Base-by-base conservation (phyloP, 2,888 invertebrate genomes). In the Machimus atricapillus region DNA sequence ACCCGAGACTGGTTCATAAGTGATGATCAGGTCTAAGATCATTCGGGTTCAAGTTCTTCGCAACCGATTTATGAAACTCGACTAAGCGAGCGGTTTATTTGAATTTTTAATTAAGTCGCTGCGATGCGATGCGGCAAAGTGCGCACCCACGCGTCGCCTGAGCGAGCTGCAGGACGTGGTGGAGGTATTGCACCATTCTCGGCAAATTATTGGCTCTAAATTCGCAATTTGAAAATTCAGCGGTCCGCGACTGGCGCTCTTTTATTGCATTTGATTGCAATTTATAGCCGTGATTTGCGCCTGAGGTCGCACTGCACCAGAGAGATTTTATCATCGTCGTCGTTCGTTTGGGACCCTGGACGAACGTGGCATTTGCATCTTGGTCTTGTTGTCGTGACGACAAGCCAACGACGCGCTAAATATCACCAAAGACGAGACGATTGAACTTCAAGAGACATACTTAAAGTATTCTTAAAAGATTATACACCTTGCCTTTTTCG, bases 261-360 rank as follows among this genome's bases (percentile, higher is more conserved):
- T 19, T 66, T 82, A 82, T 37, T 82, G 23, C 82, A 37, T 82
- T 66, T 82, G 58, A 82, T 82, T 82, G 58, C 34, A 82, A 82
- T 82, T 82, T 82, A 82, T 82, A 58, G 82, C n/a, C 34, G 37
- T 37, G 56, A 82, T 82, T 58, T 82, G 34, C 34, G 82, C 52
- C 40, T 58, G 82, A 58, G 82, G 58, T 66, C 37, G n/a, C n/a
- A 7, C 27, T 16, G 37, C 37, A 14, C 31, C 76, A 40, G 27
- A 76, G 2, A 37, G 37, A 37, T 14, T 76, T 76, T 76, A 76
- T 76, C 76, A 3, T 37, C 27, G 34, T 31, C n/a, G 27, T 34
- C 34, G n/a, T 1, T 27, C 74, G 16, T 8, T 56, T 66, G 66
- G 27, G 66, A 23, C 27, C 12, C 12, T 9, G 27, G 27, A 76